phyloP scores from a whole-genome alignment of 2,888 invertebrate genomes.

The Nebria salina region DNA sequence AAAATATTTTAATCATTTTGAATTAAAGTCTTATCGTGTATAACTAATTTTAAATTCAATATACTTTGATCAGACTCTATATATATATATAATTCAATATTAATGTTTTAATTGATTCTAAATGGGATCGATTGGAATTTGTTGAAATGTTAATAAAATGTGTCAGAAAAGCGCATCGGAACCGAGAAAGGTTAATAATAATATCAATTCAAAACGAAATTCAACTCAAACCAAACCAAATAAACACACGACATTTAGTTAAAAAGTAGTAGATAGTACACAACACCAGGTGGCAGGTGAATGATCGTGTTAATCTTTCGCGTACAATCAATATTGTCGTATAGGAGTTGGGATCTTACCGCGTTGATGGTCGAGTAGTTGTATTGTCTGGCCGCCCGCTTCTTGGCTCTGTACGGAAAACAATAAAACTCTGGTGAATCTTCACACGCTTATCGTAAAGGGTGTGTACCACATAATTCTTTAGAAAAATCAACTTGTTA shows the following conservation, averaged over 20 bases:
- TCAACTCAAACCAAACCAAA: not conserved
- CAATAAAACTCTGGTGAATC: slow-evolving; percentile 55
- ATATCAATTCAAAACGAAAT: not conserved
- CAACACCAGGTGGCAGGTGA: slow-evolving; percentile 3
- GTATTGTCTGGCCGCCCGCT: slow-evolving; percentile 88
- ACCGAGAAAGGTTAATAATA: slow-evolving; percentile 1
- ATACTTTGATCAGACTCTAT: too few species aligned
- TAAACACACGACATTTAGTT: not conserved
- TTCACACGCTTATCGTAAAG: not conserved
- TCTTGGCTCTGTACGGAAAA: slow-evolving; percentile 84
- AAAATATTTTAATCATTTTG: not conserved
- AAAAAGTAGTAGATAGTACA: slow-evolving; percentile 1
- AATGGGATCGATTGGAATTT: too few species aligned
- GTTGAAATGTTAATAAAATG: not conserved
- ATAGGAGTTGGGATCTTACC: slow-evolving; percentile 71
- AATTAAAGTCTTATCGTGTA: too few species aligned
- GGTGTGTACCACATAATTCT: slow-evolving; percentile 1
- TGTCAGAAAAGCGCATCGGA: not conserved
- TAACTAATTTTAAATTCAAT: too few species aligned
- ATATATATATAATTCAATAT: too few species aligned
- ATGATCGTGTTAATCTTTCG: slow-evolving; percentile 15
- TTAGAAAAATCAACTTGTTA: not conserved
- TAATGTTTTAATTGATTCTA: too few species aligned
- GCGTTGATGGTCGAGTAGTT: slow-evolving; percentile 92
- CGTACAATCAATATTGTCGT: not conserved